These are phyloP conservation scores for Cygnus olor DNA, from an alignment of 2,797 vertebrate species.

Conservation along the genomic window DNA sequence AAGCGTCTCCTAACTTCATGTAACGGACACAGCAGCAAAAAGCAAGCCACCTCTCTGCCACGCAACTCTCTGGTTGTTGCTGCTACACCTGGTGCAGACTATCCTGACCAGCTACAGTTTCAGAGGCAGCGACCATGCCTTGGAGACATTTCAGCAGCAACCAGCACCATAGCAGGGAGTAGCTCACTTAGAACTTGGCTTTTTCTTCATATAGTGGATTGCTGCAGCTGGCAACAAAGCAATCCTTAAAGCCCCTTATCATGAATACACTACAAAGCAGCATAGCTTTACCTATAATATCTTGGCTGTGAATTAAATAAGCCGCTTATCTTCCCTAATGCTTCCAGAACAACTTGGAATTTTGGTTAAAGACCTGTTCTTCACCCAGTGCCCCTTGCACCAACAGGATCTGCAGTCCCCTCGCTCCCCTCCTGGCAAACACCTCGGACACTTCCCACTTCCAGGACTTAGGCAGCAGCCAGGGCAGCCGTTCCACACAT, in stretches of 20 bases:
- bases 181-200: neutral
- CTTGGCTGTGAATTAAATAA: slow-evolving; percentile 19
- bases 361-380: neutral
- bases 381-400: neutral
- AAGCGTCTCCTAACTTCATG: neutral
- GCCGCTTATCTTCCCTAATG: slow-evolving; percentile 27
- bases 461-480: neutral
- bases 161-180: neutral
- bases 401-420: neutral
- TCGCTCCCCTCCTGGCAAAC: neutral
- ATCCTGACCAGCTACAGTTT: neutral
- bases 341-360: neutral
- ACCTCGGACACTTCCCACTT: neutral
- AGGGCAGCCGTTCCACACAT: neutral
- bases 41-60: neutral
- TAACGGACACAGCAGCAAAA: neutral
- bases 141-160: neutral
- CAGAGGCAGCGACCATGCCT: neutral
- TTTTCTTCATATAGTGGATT: neutral
- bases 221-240: neutral
- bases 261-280: neutral
- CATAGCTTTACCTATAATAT: neutral
- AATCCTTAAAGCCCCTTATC: neutral
- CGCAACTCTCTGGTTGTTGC: neutral
- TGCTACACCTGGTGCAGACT: neutral